Base-by-base conservation (phyloP, 1,140 invertebrate species). In the Kradibia gibbosae region DNA sequence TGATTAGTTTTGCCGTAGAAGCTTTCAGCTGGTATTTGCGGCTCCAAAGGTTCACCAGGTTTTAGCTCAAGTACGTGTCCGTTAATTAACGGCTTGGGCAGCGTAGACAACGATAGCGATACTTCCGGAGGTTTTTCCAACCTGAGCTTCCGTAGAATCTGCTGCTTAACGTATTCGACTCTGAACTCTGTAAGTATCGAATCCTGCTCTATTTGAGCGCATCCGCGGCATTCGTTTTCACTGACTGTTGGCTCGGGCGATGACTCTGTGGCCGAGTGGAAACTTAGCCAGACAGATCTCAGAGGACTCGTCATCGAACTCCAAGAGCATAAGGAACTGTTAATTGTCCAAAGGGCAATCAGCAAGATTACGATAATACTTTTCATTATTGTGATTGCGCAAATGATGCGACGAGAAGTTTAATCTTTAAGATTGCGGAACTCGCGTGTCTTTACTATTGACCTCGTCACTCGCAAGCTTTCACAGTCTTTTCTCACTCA, bases 1-100 rank as follows among this genome's bases (percentile, higher is more conserved):
- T 96, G 95, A 82, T 95, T 95, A 10, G 95, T 96, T 85, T 95
- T 93, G 10, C 94, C 95, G 84, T 96, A 96, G 84, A 95, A 96
- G 83, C 96, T 95, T 85, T 96, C 95, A 0, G 84, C 88, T 0
- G 89, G 88, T 65, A 75, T 75, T 83, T 91, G 88, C 34, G 88
- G 87, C 39, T 89, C 89, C 45, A 88, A 85, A 0, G 87, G 86
- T 53, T 87, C 86, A 50, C 89, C 88, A 28, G 89, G 90, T 79
- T 88, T 85, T 28, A 89, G 87, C 84, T 89, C 88, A 42, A 90
- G 88, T 48, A 90, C 89, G 80, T 89, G 90, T 1, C 94, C 94
- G 83, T 95, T 94, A 57, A 94, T 93, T 45, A 96, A 91, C 3
- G 95, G 95, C 86, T 93, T 93, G 0, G 95, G 95, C 83, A 96